These are phyloP conservation scores for Copidosoma aretas DNA, from an alignment of 2,888 invertebrate genomes.

Conservation along the genomic window DNA sequence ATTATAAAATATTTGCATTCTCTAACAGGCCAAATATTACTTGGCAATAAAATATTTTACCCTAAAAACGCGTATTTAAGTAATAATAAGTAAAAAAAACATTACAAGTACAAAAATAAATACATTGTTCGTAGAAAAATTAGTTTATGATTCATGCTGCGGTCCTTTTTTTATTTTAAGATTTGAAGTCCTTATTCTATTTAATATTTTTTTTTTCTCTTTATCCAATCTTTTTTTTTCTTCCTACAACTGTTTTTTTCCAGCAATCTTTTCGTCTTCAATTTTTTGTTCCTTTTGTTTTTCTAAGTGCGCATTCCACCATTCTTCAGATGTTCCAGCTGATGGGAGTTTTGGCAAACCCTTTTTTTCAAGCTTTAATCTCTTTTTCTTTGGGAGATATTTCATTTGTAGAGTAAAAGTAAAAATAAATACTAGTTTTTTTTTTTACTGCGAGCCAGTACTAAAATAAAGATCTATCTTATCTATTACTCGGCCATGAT, in stretches of 20 bases:
- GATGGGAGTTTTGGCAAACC: constrained; percentile 19
- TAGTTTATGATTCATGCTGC: too few species aligned
- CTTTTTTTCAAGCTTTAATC: constrained; percentile 9
- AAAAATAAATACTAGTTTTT: too few species aligned
- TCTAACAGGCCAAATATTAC: background rate
- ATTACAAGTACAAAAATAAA: too few species aligned
- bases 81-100: too few species aligned
- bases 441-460: constrained; percentile 3
- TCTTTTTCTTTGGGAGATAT: constrained; percentile 24
- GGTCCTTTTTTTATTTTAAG: too few species aligned
- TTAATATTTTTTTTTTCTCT: constrained; percentile 10
- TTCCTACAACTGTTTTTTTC: background rate
- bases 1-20: background rate
- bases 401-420: constrained; percentile 16
- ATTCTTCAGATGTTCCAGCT: constrained; percentile 19
- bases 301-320: constrained; percentile 17
- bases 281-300: constrained; percentile 11
- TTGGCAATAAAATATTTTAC: background rate
- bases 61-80: too few species aligned
- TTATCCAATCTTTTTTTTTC: constrained; percentile 10
- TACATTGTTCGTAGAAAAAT: too few species aligned
- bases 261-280: background rate
- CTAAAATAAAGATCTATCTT: constrained; percentile 12
- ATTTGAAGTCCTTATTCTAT: too few species aligned
- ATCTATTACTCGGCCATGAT: constrained; percentile 10